Evolutionary conservation across 2,113 vertebrate species (phyloP).

Genomic region (Eulemur macaco): DNA sequence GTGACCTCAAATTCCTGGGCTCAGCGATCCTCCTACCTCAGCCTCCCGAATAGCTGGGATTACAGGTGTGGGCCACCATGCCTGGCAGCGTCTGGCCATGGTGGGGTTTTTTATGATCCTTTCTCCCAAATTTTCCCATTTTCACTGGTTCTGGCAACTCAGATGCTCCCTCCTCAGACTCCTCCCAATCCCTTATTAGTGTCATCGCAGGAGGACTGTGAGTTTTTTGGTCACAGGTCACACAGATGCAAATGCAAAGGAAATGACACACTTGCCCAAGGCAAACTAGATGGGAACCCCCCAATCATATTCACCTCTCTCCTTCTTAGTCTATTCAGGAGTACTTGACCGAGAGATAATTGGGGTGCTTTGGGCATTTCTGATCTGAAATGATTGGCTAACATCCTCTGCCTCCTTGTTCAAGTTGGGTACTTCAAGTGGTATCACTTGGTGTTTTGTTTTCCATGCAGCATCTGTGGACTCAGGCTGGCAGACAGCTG

Average conservation of each 20-base stretch:
- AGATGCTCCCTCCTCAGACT: neutral
- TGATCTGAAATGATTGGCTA: constrained; percentile 41
- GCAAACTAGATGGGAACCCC: neutral
- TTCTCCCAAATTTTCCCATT: neutral
- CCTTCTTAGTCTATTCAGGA: neutral
- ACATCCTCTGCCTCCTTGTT: neutral
- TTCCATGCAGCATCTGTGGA: neutral
- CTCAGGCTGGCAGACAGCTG: no score
- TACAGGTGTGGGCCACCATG: no score
- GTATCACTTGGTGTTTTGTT: neutral
- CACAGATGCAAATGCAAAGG: neutral
- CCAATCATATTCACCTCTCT: neutral
- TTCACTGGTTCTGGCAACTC: neutral
- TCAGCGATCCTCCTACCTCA: no score
- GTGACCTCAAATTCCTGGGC: no score
- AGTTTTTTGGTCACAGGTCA: neutral
- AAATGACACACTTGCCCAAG: neutral
- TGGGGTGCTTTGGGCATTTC: constrained; percentile 34
- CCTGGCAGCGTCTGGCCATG: no score
- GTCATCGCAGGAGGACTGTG: neutral
- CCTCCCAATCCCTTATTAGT: neutral
- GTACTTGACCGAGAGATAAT: constrained; percentile 9
- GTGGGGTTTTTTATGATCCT: neutral
- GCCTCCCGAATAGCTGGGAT: no score
- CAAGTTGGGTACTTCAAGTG: neutral